Evolutionary conservation across 2,888 invertebrate species (phyloP).

Genomic region (Magallana nippona): DNA sequence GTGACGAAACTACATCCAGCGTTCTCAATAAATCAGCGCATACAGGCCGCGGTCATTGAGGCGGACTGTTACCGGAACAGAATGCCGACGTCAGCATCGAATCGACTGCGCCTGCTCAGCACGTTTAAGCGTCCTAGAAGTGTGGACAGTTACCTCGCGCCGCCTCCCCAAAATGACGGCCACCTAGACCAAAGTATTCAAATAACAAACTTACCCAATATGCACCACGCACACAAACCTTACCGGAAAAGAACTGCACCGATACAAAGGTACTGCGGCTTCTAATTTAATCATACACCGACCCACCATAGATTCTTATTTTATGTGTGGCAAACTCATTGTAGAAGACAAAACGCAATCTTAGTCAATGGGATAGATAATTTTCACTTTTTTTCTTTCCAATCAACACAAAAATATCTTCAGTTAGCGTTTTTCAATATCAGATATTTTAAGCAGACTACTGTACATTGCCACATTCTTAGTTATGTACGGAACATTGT

Average conservation of each 20-base stretch:
- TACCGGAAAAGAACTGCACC: slow-evolving; percentile 24
- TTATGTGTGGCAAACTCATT: no score
- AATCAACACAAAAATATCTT: no score
- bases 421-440: no score
- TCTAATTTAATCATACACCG: neutral
- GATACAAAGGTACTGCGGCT: neutral
- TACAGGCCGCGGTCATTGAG: slow-evolving; percentile 16
- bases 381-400: no score
- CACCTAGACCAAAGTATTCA: slow-evolving; percentile 16
- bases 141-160: slow-evolving; percentile 37
- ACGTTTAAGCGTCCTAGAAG: slow-evolving; percentile 45
- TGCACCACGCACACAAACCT: neutral
- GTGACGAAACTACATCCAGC: slow-evolving; percentile 17
- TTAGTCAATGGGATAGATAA: no score
- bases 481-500: no score
- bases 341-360: no score
- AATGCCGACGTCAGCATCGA: slow-evolving; percentile 30
- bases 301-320: no score
- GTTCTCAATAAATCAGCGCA: slow-evolving; percentile 9
- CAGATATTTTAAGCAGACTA: no score
- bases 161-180: neutral
- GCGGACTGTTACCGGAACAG: slow-evolving; percentile 22
- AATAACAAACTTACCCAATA: slow-evolving; percentile 16
- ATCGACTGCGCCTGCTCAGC: slow-evolving; percentile 41
- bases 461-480: no score